phyloP scores from a whole-genome alignment of 2,113 vertebrate genomes.

The Chaenocephalus aceratus region DNA sequence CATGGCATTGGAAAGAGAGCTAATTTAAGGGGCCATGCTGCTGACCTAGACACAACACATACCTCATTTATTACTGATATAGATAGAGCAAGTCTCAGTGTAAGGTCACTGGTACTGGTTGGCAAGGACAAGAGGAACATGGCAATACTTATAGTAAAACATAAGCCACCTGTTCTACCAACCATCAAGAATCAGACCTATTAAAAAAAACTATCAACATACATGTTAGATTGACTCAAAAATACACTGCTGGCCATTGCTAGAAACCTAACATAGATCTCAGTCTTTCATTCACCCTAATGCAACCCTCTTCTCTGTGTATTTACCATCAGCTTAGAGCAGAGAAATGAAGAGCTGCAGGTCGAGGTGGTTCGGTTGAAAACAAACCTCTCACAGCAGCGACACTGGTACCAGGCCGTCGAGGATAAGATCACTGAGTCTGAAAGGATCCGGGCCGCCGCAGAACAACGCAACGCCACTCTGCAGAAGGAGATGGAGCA shows the following conservation, averaged over 20 bases:
- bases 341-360: conserved; percentile 82
- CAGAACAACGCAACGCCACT: conserved; percentile 81
- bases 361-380: conserved; percentile 75
- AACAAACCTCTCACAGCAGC: conserved; percentile 83
- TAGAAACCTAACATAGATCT: neutral
- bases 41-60: conserved; percentile 76
- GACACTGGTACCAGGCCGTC: conserved; percentile 69
- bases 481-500: conserved; percentile 88
- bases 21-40: conserved; percentile 75
- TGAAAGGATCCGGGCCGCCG: conserved; percentile 78
- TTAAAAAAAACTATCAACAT: neutral
- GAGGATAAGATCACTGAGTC: conserved; percentile 83
- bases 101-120: conserved; percentile 38
- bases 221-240: neutral
- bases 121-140: conserved; percentile 11
- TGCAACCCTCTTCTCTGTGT: neutral
- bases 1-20: conserved; percentile 62
- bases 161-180: neutral
- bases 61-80: conserved; percentile 73
- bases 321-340: conserved; percentile 82
- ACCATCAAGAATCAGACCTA: neutral
- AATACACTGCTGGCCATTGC: neutral
- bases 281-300: neutral
- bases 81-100: conserved; percentile 65
- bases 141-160: neutral